A percentile compares a stretch with the other conserved stretches of the same genome.
Conservation (phyloP, 2,888 invertebrate genomes). For the Limnephilus rhombicus region DNA sequence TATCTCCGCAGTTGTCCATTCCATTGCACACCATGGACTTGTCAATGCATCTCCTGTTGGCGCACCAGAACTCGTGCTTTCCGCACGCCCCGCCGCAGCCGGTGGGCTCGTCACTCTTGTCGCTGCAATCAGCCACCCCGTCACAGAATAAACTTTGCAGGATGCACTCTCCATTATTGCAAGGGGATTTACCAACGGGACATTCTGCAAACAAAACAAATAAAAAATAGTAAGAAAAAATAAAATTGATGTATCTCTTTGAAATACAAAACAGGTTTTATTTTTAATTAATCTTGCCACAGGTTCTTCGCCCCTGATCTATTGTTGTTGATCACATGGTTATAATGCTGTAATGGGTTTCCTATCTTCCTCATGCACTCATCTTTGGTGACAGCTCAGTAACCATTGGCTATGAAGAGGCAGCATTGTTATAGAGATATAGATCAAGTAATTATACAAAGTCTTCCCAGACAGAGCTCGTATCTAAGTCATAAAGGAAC, state of each 20-base stretch:
- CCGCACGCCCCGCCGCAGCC: slow-evolving; percentile 78
- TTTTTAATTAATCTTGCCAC: background rate
- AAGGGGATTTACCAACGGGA: slow-evolving; percentile 76
- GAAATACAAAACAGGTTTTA: background rate
- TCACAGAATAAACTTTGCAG: slow-evolving; percentile 83
- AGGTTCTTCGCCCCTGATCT: background rate
- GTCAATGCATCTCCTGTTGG: slow-evolving; percentile 81
- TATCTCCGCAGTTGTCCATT: slow-evolving; percentile 81
- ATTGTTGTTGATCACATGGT: background rate
- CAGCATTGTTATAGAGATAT: background rate
- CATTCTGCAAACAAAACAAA: slow-evolving; percentile 71
- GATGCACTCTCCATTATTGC: slow-evolving; percentile 83
- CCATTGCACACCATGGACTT: slow-evolving; percentile 82
- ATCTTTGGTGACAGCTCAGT: background rate
- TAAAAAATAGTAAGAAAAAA: background rate
- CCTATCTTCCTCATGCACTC: background rate
- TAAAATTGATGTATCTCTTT: background rate
- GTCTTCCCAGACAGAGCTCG: too few species aligned
- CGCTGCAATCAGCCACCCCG: slow-evolving; percentile 82
- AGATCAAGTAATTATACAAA: background rate
- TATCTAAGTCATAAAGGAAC: too few species aligned
- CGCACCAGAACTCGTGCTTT: slow-evolving; percentile 77
- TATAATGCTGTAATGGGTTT: background rate
- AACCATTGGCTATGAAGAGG: background rate
- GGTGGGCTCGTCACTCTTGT: slow-evolving; percentile 84